A percentile compares a stretch with the other conserved stretches of the same genome.
These are phyloP conservation scores for Allolobophora icterica DNA, from an alignment of 2,888 invertebrate species.

Conservation along the genomic window DNA sequence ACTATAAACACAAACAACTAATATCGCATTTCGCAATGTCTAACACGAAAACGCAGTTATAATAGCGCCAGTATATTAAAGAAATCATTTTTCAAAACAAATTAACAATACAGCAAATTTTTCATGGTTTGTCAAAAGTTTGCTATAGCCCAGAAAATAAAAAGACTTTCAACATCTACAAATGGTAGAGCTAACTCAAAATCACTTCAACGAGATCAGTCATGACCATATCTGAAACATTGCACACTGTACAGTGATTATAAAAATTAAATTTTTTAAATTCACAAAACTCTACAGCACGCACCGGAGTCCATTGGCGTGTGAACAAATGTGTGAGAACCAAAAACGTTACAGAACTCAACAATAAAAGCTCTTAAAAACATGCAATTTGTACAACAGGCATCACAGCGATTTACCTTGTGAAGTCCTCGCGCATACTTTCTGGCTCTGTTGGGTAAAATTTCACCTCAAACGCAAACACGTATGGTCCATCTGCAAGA, in stretches of 20 bases:
- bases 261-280: no score
- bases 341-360: not conserved
- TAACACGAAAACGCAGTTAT: no score
- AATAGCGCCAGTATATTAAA: not conserved
- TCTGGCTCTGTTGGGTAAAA: constrained; percentile 28
- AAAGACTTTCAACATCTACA: not conserved
- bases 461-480: not conserved
- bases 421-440: constrained; percentile 4
- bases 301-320: not conserved
- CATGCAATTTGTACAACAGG: not conserved
- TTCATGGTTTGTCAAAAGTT: no score
- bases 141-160: no score
- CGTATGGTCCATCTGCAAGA: not conserved
- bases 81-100: not conserved
- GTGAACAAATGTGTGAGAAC: not conserved
- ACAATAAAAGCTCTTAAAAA: not conserved
- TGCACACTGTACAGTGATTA: not conserved
- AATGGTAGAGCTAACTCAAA: not conserved
- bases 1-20: not conserved
- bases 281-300: not conserved
- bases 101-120: not conserved
- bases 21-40: not conserved
- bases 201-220: not conserved
- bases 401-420: not conserved
- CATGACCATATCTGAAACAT: not conserved